Evolutionary conservation across 2,113 vertebrate species (phyloP).

Genomic region (Crypturellus undulatus): DNA sequence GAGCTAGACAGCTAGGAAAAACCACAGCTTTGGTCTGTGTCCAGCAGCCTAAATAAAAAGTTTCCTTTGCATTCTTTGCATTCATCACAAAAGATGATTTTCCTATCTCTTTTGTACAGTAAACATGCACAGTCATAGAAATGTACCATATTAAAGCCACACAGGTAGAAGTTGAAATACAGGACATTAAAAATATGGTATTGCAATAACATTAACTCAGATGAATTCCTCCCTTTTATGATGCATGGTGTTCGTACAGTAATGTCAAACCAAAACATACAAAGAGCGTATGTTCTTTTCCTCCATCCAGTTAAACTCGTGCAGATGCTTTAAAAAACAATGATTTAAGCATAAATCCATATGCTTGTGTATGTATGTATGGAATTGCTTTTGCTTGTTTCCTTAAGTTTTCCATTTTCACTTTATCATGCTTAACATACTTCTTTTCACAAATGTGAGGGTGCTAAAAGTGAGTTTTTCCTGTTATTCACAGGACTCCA

Average conservation of each 20-base stretch:
- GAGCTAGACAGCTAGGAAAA: slow-evolving; percentile 76
- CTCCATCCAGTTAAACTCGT: background rate
- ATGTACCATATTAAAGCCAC: background rate
- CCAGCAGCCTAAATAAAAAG: slow-evolving; percentile 76
- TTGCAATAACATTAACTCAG: slow-evolving; percentile 18
- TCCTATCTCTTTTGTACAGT: background rate
- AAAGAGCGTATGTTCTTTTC: background rate
- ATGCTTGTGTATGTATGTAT: too few relatives aligned
- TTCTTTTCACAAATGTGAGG: background rate
- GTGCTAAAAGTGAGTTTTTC: background rate
- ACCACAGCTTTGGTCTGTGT: slow-evolving; percentile 73
- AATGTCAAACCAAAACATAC: background rate
- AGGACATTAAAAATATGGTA: background rate
- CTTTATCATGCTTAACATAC: background rate
- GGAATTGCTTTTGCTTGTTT: background rate
- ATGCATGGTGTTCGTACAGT: background rate
- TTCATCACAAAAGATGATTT: slow-evolving; percentile 18
- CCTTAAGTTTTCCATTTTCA: background rate
- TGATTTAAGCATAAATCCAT: background rate
- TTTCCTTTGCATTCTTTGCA: slow-evolving; percentile 71
- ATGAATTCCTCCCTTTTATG: slow-evolving; percentile 16
- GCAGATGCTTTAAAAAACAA: background rate
- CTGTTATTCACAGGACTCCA: background rate
- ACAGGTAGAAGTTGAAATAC: background rate
- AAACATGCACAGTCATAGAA: background rate